Conservation (phyloP, 2,888 invertebrate genomes). For the Koerneria pararmatus region DNA sequence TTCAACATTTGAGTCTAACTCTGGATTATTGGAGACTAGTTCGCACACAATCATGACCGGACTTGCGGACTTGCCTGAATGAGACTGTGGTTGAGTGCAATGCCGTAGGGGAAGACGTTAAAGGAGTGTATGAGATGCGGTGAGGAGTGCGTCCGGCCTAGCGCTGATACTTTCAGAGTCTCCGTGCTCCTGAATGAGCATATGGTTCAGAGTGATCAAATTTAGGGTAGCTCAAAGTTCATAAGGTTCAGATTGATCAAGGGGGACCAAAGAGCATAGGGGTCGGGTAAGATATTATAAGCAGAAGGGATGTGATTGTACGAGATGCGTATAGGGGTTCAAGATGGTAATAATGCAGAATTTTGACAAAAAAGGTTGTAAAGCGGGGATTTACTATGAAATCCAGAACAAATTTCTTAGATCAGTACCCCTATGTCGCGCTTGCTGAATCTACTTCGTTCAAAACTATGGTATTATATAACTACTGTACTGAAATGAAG, state of each 20-base stretch:
- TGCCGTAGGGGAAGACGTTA: constrained; percentile 37
- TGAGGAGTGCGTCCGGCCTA: constrained; percentile 30
- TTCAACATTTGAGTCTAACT: too few relatives aligned
- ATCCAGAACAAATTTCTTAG: too few relatives aligned
- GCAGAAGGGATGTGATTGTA: too few relatives aligned
- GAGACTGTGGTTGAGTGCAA: constrained; percentile 41
- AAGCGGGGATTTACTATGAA: too few relatives aligned
- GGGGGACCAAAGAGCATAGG: too few relatives aligned
- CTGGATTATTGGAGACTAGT: background rate
- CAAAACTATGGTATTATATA: background rate
- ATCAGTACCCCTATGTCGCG: too few relatives aligned
- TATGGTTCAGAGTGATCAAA: background rate
- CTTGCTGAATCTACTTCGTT: too few relatives aligned
- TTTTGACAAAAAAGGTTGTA: too few relatives aligned
- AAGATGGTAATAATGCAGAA: too few relatives aligned
- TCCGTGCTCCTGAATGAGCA: constrained; percentile 32
- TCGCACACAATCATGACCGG: background rate
- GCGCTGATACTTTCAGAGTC: constrained; percentile 33
- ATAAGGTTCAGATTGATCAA: too few relatives aligned
- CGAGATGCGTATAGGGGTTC: too few relatives aligned
- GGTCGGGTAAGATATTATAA: too few relatives aligned
- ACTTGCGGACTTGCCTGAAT: constrained; percentile 29
- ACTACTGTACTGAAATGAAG: background rate
- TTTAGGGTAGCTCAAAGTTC: background rate
- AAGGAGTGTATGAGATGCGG: constrained; percentile 35